These are phyloP conservation scores for Campoplex capitator DNA, from an alignment of 2,888 invertebrate species.

Conservation along the genomic window DNA sequence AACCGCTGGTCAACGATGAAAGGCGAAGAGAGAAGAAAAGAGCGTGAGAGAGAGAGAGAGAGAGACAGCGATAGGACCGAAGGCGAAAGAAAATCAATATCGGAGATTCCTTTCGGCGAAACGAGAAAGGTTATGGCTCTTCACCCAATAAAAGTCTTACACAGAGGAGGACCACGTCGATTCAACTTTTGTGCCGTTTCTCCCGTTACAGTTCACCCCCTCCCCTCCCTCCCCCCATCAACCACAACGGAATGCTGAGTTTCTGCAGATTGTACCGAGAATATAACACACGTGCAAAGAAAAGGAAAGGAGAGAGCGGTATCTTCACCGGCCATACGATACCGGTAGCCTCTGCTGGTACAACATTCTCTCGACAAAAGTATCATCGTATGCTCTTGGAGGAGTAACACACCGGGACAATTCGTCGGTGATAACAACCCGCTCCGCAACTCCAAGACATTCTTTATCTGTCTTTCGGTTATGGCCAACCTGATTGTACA, in stretches of 20 bases:
- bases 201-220: constrained; percentile 26
- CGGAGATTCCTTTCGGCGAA: constrained; percentile 63
- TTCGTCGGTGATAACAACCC: constrained; percentile 61
- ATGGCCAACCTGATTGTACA: constrained; percentile 17
- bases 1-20: constrained; percentile 44
- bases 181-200: constrained; percentile 28
- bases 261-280: constrained; percentile 52
- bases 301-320: constrained; percentile 1
- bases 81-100: constrained; percentile 67
- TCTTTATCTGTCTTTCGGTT: constrained; percentile 12
- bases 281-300: constrained; percentile 24
- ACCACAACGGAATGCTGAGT: constrained; percentile 33
- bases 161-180: constrained; percentile 39
- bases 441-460: constrained; percentile 29
- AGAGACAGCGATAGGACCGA: constrained; percentile 7
- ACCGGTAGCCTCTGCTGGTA: constrained; percentile 16
- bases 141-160: constrained; percentile 62
- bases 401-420: constrained; percentile 37
- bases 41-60: constrained; percentile 22
- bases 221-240: neutral
- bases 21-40: constrained; percentile 10
- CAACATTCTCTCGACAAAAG: constrained; percentile 57
- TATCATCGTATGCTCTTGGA: constrained; percentile 43
- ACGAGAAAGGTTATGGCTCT: constrained; percentile 66
- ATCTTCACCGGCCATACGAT: constrained; percentile 25